Evolutionary conservation across 92 coral and sea anemone genomes (phyloP).

Genomic region (Virgularia gustaviana): DNA sequence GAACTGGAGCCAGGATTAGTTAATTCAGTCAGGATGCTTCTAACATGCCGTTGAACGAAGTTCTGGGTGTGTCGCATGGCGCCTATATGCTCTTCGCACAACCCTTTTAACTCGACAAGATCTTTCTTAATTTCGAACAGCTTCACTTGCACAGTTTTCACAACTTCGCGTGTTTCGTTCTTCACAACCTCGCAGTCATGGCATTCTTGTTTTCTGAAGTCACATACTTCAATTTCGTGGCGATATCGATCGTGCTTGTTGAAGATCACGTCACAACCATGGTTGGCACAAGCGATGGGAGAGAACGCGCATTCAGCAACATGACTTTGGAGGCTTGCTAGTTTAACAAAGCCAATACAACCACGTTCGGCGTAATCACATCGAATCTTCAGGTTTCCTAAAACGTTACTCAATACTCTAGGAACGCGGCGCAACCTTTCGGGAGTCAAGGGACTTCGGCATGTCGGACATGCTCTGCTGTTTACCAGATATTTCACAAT

Average conservation of each 20-base stretch:
- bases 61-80: too few relatives aligned
- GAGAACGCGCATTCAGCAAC: conserved; percentile 35
- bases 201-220: background rate
- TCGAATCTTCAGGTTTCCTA: conserved; percentile 47
- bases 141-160: too few relatives aligned
- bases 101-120: too few relatives aligned
- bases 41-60: too few relatives aligned
- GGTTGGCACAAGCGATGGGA: conserved; percentile 47
- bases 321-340: conserved; percentile 42
- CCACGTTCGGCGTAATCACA: conserved; percentile 54
- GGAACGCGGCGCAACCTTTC: conserved; percentile 41
- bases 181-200: conserved; percentile 13
- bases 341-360: conserved; percentile 39
- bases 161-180: background rate
- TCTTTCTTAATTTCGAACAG: too few relatives aligned
- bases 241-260: conserved; percentile 10
- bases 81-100: too few relatives aligned
- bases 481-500: conserved; percentile 46
- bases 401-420: conserved; percentile 50
- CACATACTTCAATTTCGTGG: conserved; percentile 26
- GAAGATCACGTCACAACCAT: conserved; percentile 38
- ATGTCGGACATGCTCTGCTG: conserved; percentile 54
- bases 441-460: conserved; percentile 34
- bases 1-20: too few relatives aligned
- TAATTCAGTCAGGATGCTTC: too few relatives aligned